These are phyloP conservation scores for Clarias laeviceps DNA, from an alignment of 2,797 vertebrate species.

Conservation along the genomic window DNA sequence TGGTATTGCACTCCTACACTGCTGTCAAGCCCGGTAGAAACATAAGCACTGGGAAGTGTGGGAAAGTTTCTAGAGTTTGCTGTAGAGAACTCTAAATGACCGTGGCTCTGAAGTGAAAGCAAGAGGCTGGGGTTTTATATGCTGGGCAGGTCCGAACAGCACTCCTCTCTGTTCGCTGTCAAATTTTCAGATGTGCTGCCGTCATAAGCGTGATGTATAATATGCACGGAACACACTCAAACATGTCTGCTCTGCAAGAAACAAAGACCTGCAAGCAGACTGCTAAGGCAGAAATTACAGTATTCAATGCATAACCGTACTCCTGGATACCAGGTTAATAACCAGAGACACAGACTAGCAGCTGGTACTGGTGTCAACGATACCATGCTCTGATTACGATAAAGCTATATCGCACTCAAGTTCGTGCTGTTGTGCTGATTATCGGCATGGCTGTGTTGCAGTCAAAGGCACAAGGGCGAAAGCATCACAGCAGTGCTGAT, in stretches of 20 bases:
- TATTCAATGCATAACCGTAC: neutral
- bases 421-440: too few relatives aligned
- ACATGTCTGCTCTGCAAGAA: neutral
- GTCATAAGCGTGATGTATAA: conserved; percentile 10
- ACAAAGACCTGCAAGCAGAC: neutral
- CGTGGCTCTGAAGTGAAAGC: neutral
- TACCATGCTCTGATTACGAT: neutral
- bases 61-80: neutral
- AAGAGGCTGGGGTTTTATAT: conserved; percentile 29
- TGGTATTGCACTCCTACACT: conserved; percentile 31
- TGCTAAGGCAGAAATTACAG: neutral
- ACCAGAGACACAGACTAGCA: neutral
- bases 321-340: conserved; percentile 1
- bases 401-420: too few relatives aligned
- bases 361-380: neutral
- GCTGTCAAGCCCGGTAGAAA: conserved; percentile 37
- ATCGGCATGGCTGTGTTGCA: too few relatives aligned
- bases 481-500: too few relatives aligned
- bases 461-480: too few relatives aligned
- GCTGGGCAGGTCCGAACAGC: conserved; percentile 37
- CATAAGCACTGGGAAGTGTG: conserved; percentile 35
- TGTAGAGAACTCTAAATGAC: neutral
- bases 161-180: neutral
- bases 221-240: neutral
- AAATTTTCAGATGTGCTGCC: conserved; percentile 21